Evolutionary conservation across 1,140 invertebrate genomes (phyloP).

Genomic region (Phenacoccus solenopsis): DNA sequence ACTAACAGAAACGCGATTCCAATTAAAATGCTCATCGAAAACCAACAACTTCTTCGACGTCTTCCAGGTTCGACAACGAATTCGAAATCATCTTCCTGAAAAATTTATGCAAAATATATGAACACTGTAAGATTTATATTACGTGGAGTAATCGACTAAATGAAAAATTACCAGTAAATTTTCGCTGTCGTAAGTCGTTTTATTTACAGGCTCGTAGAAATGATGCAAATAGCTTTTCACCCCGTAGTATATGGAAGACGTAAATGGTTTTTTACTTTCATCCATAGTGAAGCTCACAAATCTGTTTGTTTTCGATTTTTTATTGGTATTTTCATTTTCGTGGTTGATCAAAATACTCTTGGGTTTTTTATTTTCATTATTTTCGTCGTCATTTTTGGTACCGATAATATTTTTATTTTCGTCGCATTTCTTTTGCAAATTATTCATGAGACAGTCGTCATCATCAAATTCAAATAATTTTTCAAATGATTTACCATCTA

Average conservation of each 20-base stretch:
- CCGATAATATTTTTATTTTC: background rate
- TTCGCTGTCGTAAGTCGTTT: slow-evolving; percentile 15
- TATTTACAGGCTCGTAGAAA: slow-evolving; percentile 35
- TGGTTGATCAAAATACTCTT: background rate
- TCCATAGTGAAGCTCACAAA: background rate
- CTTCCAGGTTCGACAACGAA: slow-evolving; percentile 33
- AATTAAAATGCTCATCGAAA: slow-evolving; percentile 36
- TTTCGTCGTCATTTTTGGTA: background rate
- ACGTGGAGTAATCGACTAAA: too few relatives aligned
- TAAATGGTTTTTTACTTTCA: slow-evolving; percentile 4
- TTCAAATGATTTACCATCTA: background rate
- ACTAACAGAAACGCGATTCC: slow-evolving; percentile 38
- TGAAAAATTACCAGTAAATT: background rate
- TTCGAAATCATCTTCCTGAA: slow-evolving; percentile 34
- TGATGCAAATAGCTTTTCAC: slow-evolving; percentile 39
- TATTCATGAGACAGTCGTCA: background rate
- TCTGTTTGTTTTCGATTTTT: background rate
- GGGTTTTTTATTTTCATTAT: background rate
- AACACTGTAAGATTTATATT: too few relatives aligned
- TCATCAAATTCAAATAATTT: background rate
- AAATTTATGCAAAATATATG: too few relatives aligned
- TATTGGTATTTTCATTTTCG: background rate
- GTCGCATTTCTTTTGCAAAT: background rate
- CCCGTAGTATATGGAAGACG: slow-evolving; percentile 35
- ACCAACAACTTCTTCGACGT: slow-evolving; percentile 33